These are phyloP conservation scores for Mobula birostris DNA, from an alignment of 2,113 vertebrate genomes.

Conservation along the genomic window DNA sequence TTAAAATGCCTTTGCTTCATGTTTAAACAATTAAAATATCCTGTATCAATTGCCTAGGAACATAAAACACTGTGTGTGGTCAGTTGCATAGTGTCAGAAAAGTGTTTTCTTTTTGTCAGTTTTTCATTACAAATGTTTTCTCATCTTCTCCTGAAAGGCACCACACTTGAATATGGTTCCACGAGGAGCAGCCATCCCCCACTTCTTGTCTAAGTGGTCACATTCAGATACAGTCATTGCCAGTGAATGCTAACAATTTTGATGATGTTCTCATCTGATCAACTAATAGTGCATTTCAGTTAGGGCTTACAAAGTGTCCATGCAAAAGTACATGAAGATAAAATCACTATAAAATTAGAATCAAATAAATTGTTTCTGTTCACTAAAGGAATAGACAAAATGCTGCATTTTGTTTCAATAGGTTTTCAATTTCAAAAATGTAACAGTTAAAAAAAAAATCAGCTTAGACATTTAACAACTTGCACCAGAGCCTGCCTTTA, in stretches of 20 bases:
- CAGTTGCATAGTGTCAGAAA: background rate
- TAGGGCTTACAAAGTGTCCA: background rate
- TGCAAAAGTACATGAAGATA: background rate
- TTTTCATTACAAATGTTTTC: background rate
- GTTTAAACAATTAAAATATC: background rate
- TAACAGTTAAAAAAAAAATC: background rate
- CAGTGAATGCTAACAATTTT: background rate
- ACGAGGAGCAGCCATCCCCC: background rate
- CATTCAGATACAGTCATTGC: background rate
- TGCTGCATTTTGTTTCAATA: background rate
- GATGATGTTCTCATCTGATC: background rate
- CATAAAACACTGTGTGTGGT: background rate
- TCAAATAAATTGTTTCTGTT: background rate
- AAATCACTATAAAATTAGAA: background rate
- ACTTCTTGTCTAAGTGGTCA: background rate
- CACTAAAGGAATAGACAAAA: background rate
- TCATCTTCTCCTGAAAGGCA: background rate
- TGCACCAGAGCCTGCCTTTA: background rate
- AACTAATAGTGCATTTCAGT: background rate
- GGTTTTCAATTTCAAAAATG: background rate
- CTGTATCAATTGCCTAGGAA: background rate
- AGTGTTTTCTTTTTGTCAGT: background rate
- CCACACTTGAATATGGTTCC: background rate
- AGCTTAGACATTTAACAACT: background rate
- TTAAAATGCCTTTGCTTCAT: slow-evolving; percentile 1